Percentiles rank a stretch among this genome's conserved stretches.
These are phyloP conservation scores for Siniperca scherzeri DNA, from an alignment of 2,797 vertebrate genomes.

Conservation along the genomic window DNA sequence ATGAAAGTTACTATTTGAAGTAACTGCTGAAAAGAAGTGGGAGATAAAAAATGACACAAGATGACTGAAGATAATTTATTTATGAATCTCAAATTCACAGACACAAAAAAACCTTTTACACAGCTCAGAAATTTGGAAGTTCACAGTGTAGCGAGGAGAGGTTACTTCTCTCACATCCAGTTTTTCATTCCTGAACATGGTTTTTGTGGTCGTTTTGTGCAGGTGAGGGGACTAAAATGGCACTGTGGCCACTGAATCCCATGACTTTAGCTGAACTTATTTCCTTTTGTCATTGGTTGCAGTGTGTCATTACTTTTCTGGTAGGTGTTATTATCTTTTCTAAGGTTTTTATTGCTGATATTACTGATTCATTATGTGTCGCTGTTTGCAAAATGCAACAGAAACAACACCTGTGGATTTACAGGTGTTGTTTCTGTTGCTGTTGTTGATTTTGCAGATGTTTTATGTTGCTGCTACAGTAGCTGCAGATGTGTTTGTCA, in stretches of 20 bases:
- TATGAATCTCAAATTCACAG: conserved; percentile 50
- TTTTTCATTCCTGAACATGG: not conserved
- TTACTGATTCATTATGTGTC: conserved; percentile 19
- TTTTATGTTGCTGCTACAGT: conserved; percentile 9
- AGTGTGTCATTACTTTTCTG: conserved; percentile 11
- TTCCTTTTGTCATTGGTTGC: conserved; percentile 14
- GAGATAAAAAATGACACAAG: conserved; percentile 43
- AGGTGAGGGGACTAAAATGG: not conserved
- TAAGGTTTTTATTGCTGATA: conserved; percentile 7
- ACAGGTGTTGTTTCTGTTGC: not conserved
- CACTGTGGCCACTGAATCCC: not conserved
- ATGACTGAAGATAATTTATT: conserved; percentile 49
- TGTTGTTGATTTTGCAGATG: not conserved
- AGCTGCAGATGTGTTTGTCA: not conserved
- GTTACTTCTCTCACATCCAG: conserved; percentile 17
- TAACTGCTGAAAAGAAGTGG: conserved; percentile 19
- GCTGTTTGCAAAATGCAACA: not conserved
- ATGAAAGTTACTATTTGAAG: conserved; percentile 46
- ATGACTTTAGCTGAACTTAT: conserved; percentile 24
- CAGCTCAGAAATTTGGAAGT: conserved; percentile 7
- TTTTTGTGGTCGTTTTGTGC: conserved; percentile 6
- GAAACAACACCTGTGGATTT: no score
- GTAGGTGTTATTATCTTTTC: not conserved
- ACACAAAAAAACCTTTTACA: conserved; percentile 41
- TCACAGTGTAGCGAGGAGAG: conserved; percentile 15